These are phyloP conservation scores for Leptodactylus fallax DNA, from an alignment of 2,797 vertebrate species.

Conservation along the genomic window DNA sequence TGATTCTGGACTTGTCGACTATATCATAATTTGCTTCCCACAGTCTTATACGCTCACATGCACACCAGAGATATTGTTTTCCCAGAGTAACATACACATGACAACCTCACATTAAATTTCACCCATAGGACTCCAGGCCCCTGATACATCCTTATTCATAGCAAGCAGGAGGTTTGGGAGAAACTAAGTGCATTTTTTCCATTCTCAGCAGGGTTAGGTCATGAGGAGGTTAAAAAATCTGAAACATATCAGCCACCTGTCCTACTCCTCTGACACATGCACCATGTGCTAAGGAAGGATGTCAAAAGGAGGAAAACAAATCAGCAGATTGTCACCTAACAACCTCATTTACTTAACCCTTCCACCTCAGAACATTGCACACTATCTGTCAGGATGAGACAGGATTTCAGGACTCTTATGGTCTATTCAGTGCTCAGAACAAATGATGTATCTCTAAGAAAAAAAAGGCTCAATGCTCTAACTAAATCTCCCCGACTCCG, in stretches of 20 bases:
- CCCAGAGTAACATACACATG: not conserved
- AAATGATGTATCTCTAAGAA: conserved; percentile 5
- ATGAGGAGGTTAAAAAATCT: conserved; percentile 60
- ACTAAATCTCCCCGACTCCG: conserved; percentile 8
- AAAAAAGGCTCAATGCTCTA: not conserved
- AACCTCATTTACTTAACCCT: conserved; percentile 61
- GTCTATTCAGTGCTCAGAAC: conserved; percentile 18
- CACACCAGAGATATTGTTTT: not conserved
- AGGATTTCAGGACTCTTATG: not conserved
- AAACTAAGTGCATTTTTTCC: conserved; percentile 37
- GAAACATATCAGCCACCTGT: conserved; percentile 61
- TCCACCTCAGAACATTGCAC: conserved; percentile 43
- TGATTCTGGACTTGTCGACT: not conserved
- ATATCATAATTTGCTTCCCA: not conserved
- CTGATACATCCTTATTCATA: conserved; percentile 42
- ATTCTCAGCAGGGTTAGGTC: conserved; percentile 59
- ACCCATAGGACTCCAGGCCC: not conserved
- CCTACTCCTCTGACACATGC: conserved; percentile 49
- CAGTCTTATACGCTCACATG: not conserved
- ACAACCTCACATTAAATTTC: conserved; percentile 34
- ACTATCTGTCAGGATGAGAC: conserved; percentile 41
- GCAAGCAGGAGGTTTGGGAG: conserved; percentile 19
- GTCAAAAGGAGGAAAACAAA: conserved; percentile 56
- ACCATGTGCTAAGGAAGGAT: conserved; percentile 57
- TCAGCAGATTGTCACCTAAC: conserved; percentile 55